A percentile compares a stretch with the other conserved stretches of the same genome.
These are phyloP conservation scores for Sus scrofa DNA, from an alignment of 2,113 vertebrate species.

Conservation along the genomic window DNA sequence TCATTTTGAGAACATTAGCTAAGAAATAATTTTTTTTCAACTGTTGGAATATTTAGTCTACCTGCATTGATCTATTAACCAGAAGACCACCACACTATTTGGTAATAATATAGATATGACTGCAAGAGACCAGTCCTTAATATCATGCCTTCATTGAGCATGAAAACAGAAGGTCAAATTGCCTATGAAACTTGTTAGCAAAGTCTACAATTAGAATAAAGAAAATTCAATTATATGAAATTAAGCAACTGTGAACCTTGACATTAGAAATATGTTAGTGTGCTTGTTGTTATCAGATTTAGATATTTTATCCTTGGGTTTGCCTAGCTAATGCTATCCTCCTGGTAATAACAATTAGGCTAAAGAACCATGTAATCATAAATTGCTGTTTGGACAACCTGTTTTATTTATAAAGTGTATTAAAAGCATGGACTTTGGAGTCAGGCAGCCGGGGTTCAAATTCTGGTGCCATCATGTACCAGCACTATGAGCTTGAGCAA, in stretches of 20 bases:
- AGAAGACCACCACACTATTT: neutral
- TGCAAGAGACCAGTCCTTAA: neutral
- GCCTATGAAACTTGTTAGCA: neutral
- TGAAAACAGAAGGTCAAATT: neutral
- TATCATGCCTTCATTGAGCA: neutral
- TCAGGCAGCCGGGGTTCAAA: neutral
- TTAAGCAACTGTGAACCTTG: neutral
- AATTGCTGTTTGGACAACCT: neutral
- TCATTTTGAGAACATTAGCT: neutral
- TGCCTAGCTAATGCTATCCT: neutral
- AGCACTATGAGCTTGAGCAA: neutral
- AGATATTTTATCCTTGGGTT: neutral
- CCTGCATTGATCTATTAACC: neutral
- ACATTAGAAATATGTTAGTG: neutral
- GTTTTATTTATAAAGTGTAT: neutral
- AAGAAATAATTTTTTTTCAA: neutral
- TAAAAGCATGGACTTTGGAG: neutral
- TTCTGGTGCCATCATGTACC: neutral
- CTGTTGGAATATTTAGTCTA: neutral
- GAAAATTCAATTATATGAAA: slow-evolving; percentile 8
- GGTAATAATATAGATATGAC: neutral
- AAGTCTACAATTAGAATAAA: slow-evolving; percentile 6
- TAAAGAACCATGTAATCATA: neutral
- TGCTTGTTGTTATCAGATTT: neutral
- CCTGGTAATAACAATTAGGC: neutral